Conservation (phyloP, 2,888 invertebrate species). For the Archips xylosteana region DNA sequence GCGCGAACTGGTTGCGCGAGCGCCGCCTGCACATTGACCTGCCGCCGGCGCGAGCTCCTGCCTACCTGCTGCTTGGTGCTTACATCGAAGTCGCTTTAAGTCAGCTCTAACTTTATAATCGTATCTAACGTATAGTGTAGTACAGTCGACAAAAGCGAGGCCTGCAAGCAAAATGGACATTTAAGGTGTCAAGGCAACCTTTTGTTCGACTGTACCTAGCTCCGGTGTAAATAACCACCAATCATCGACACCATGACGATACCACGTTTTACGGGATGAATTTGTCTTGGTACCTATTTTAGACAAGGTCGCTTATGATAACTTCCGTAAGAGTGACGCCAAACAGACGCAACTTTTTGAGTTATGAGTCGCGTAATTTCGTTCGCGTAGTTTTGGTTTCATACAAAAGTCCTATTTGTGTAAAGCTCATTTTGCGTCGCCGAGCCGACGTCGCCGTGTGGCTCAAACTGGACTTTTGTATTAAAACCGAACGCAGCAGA, state of each 20-base stretch:
- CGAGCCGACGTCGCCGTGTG: too few relatives aligned
- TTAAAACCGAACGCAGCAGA: too few relatives aligned
- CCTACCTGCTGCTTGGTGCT: background rate
- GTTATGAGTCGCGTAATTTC: too few relatives aligned
- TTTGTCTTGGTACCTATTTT: background rate
- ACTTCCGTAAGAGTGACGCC: background rate
- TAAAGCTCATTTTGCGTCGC: too few relatives aligned
- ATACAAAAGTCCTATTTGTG: too few relatives aligned
- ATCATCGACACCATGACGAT: background rate
- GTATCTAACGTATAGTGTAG: background rate
- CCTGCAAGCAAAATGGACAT: too few relatives aligned
- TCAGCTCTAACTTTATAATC: too few relatives aligned
- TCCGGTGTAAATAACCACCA: background rate
- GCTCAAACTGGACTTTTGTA: too few relatives aligned
- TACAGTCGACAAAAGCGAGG: too few relatives aligned
- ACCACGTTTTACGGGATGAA: background rate
- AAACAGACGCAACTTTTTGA: too few relatives aligned
- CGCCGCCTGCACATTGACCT: conserved; percentile 6
- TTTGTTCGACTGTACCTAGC: background rate
- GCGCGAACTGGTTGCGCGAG: conserved; percentile 30
- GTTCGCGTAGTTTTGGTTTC: too few relatives aligned
- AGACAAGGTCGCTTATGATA: background rate
- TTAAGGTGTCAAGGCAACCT: too few relatives aligned
- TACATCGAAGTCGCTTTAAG: background rate
- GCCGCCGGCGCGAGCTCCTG: background rate